Evolutionary conservation across 2,113 vertebrate genomes (phyloP).

Genomic region (Tonatia bakeri): DNA sequence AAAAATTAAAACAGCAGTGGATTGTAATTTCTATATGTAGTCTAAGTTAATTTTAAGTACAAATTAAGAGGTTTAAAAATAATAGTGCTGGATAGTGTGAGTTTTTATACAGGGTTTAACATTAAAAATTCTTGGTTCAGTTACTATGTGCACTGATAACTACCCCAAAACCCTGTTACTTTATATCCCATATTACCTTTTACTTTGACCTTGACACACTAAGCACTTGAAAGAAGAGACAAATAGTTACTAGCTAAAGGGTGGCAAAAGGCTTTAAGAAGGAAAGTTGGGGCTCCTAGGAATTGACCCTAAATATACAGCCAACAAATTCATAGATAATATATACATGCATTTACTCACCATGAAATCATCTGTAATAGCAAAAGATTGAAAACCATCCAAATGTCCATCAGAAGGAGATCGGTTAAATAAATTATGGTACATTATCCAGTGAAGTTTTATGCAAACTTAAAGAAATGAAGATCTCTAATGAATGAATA

Average conservation of each 20-base stretch:
- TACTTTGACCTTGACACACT: background rate
- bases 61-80: background rate
- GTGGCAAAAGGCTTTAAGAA: background rate
- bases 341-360: background rate
- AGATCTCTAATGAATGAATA: background rate
- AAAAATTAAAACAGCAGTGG: background rate
- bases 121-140: background rate
- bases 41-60: background rate
- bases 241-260: background rate
- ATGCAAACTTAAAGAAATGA: background rate
- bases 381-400: background rate
- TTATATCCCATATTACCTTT: background rate
- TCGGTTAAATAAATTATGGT: background rate
- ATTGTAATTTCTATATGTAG: background rate
- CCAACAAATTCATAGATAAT: background rate
- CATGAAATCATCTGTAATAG: background rate
- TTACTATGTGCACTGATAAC: background rate
- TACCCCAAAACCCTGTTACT: background rate
- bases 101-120: background rate
- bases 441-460: background rate
- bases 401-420: background rate
- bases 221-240: background rate
- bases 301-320: background rate
- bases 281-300: background rate
- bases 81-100: background rate